These are phyloP conservation scores for Arctopsyche grandis DNA, from an alignment of 1,140 invertebrate species.

Conservation along the genomic window DNA sequence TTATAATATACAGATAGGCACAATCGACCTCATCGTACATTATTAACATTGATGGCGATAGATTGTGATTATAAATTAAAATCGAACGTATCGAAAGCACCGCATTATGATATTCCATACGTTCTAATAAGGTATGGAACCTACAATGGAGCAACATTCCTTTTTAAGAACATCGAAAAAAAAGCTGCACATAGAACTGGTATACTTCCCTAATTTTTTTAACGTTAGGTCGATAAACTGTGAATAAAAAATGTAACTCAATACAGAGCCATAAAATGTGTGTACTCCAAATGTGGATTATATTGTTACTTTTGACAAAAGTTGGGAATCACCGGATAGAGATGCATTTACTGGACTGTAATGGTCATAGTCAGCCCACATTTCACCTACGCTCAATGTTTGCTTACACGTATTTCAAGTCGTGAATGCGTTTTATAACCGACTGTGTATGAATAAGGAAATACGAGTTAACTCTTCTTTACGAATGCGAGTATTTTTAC, in stretches of 20 bases:
- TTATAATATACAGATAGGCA: no score
- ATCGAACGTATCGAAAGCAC: no score
- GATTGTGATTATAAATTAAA: no score
- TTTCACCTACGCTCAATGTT: conserved; percentile 17
- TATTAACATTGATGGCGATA: no score
- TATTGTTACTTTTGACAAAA: not conserved
- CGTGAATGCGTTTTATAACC: conserved; percentile 16
- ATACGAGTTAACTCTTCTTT: conserved; percentile 9
- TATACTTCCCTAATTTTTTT: no score
- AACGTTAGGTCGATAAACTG: no score
- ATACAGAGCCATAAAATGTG: not conserved
- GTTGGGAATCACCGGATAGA: not conserved
- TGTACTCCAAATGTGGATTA: not conserved
- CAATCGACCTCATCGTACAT: no score
- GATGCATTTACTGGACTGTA: not conserved
- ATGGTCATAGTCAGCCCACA: conserved; percentile 1
- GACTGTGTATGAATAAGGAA: conserved; percentile 13
- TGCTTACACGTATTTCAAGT: conserved; percentile 7
- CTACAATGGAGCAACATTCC: no score
- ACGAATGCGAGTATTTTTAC: not conserved
- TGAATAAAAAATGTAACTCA: not conserved
- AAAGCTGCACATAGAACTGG: no score
- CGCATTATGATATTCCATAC: no score
- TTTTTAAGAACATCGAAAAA: no score
- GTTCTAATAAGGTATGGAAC: no score